phyloP scores from a whole-genome alignment of 2,113 vertebrate species.

The Mixornis gularis region DNA sequence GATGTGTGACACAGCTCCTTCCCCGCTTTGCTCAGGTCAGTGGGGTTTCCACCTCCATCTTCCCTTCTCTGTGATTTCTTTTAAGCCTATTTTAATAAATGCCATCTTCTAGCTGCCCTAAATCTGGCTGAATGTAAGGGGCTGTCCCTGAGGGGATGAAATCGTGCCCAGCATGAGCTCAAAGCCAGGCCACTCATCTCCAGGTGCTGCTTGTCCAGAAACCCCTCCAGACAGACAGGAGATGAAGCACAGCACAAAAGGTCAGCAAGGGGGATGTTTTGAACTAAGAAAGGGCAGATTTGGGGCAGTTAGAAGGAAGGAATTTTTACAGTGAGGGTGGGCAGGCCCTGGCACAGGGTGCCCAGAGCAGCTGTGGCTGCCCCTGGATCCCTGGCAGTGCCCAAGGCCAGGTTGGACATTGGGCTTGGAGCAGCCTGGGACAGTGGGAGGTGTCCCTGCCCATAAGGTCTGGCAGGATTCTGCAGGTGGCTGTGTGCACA shows the following conservation, averaged over 20 bases:
- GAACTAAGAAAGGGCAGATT: background rate
- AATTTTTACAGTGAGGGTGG: background rate
- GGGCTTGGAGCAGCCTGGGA: background rate
- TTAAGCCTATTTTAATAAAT: background rate
- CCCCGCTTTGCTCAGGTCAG: background rate
- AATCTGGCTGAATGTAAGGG: background rate
- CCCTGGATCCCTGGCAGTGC: background rate
- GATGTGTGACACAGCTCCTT: background rate
- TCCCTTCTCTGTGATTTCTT: background rate
- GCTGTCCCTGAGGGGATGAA: background rate
- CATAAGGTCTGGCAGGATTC: background rate
- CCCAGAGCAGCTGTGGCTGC: background rate
- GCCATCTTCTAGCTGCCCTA: background rate
- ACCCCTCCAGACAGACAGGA: background rate
- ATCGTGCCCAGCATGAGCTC: background rate
- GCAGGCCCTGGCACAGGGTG: background rate
- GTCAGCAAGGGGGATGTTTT: background rate
- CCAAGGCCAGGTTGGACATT: background rate
- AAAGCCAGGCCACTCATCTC: background rate
- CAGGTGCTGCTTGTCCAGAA: accelerated
- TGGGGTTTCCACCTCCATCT: accelerated
- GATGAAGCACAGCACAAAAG: background rate
- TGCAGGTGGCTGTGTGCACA: too few species aligned
- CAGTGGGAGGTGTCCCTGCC: background rate
- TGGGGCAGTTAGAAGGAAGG: background rate